Evolutionary conservation across 2,888 invertebrate genomes (phyloP), one percentile per base, ranked within the genome.

Genomic region (Drosophila antonietae): DNA sequence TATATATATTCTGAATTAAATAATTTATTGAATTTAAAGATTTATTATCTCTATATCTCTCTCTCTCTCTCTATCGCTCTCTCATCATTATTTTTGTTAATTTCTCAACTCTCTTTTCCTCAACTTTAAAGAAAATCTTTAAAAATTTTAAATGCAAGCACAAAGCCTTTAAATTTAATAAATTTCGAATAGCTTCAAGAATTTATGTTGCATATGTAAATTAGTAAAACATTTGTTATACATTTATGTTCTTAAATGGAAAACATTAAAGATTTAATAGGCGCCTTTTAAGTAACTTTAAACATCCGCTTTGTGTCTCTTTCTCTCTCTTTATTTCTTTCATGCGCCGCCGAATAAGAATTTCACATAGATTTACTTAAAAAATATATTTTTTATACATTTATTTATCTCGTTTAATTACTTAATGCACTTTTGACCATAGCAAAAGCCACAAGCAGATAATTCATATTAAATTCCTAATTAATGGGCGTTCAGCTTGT

Each of bases 401-500:
- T 5, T 35, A 20, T 14, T 7, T 52, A 35, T 35, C 14, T 12
- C 44, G 15, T 41, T 46, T 35, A 71, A 78, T 64, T 67, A 67
- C 58, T 64, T 60, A 69, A 73, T 78, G 73, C 59, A 56, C 67
- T 67, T 77, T 44, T 63, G 56, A 51, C 64, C 65, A 56, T 15
- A 23, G 56, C 68, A 41, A 56, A 44, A 39, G 8, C 20, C 43
- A 55, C 72, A 63, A 57, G 28, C 47, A 67, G 46, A 66, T 66
- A 73, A 65, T 68, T 57, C 64, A 53, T 43, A 63, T 37, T 63
- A 37, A 70, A 73, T 68, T 64, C 58, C 71, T 78, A 74, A 88
- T 84, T 85, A 85, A 71, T 76, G 76, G 70, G 77, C 81, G 71
- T 59, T 83, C 69, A 78, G 78, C 78, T 78, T 78, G 78, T 61